Conservation (phyloP, 1,140 invertebrate species). For the Halictus rubicundus region DNA sequence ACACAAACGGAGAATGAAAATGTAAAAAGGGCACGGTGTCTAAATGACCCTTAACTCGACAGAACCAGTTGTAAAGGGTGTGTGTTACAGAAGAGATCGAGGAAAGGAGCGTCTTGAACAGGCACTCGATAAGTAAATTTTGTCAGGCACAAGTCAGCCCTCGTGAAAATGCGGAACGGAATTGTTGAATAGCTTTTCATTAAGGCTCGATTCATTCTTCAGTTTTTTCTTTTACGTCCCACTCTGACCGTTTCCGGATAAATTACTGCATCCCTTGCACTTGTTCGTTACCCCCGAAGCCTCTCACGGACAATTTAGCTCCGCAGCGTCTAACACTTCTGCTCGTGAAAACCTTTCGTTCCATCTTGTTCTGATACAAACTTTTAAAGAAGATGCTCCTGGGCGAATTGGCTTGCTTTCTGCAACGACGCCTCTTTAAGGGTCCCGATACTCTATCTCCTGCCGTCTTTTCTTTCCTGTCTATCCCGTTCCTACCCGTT, state of each 20-base stretch:
- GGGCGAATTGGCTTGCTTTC: slow-evolving; percentile 74
- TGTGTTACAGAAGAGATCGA: neutral
- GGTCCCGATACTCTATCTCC: slow-evolving; percentile 36
- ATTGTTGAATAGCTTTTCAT: slow-evolving; percentile 69
- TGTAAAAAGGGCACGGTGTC: neutral
- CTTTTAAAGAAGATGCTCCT: slow-evolving; percentile 78
- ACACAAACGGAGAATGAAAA: neutral
- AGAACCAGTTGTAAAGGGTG: neutral
- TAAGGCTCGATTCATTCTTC: slow-evolving; percentile 68
- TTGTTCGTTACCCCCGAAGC: slow-evolving; percentile 61
- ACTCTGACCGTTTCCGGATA: slow-evolving; percentile 60
- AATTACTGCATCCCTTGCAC: slow-evolving; percentile 72
- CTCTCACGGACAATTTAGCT: slow-evolving; percentile 76
- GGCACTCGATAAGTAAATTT: slow-evolving; percentile 53
- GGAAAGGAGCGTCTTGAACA: neutral
- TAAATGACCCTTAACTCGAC: neutral
- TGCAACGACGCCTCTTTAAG: slow-evolving; percentile 66
- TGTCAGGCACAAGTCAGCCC: slow-evolving; percentile 30
- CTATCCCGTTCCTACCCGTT: slow-evolving; percentile 3
- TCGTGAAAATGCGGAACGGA: slow-evolving; percentile 38
- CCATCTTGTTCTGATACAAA: slow-evolving; percentile 72
- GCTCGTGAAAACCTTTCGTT: slow-evolving; percentile 47
- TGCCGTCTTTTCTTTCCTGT: neutral
- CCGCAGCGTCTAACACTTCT: slow-evolving; percentile 60
- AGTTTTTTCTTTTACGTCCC: slow-evolving; percentile 54